Evolutionary conservation across 1,140 invertebrate genomes (phyloP).

Genomic region (Magallana ariakensis): DNA sequence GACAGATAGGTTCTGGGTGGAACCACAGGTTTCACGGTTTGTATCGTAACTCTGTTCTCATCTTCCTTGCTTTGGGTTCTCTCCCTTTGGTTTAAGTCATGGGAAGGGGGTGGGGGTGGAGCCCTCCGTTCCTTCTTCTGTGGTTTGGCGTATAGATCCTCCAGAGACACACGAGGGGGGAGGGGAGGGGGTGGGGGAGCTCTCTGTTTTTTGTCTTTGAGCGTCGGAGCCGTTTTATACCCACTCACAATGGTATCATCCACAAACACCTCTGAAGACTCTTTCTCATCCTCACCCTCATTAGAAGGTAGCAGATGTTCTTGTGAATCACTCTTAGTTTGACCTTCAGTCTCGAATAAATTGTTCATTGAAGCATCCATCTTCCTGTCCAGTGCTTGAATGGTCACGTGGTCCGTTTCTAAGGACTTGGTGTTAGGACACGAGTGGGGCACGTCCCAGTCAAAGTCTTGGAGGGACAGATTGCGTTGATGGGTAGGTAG

Average conservation of each 20-base stretch:
- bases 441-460: constrained; percentile 44
- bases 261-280: neutral
- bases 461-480: constrained; percentile 1
- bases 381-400: constrained; percentile 53
- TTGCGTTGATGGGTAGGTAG: constrained; percentile 41
- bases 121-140: constrained; percentile 45
- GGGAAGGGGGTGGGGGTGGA: constrained; percentile 36
- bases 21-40: constrained; percentile 22
- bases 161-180: constrained; percentile 7
- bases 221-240: constrained; percentile 52
- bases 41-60: neutral
- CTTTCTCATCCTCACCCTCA: neutral
- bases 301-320: neutral
- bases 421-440: constrained; percentile 40
- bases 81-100: neutral
- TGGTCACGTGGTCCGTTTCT: constrained; percentile 32
- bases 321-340: neutral
- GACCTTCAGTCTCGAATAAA: neutral
- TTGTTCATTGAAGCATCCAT: constrained; percentile 47
- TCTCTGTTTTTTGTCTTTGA: constrained; percentile 49
- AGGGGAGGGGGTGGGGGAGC: constrained; percentile 46
- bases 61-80: constrained; percentile 23
- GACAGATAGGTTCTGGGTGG: neutral
- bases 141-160: constrained; percentile 44
- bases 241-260: constrained; percentile 56